Evolutionary conservation across 2,113 vertebrate genomes (phyloP), one percentile per base, ranked within the genome.

Genomic region (Heterotilapia buettikoferi): DNA sequence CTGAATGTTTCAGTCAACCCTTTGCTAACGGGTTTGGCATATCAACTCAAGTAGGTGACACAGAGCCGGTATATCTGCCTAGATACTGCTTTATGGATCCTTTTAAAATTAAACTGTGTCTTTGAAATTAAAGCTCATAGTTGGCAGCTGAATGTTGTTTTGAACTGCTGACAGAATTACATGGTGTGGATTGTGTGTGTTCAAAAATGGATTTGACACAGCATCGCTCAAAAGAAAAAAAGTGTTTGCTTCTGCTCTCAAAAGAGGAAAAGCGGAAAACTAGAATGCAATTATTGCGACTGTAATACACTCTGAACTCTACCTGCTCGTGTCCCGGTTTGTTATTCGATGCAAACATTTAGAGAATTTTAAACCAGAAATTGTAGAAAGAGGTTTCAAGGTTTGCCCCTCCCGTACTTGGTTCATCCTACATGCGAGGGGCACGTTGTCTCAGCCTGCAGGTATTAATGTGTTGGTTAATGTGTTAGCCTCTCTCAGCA

Each of bases 381-480:
- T 33, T 19, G 3, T 36, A 24, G 31, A 63, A 63, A 81, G 54
- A 50, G 7, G 12, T 56, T 82, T 85, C 33, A 14, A 45, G n/a
- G n/a, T 73, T 31, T 7, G 1, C 10, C 1, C 12, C 29, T 26
- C 59, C 82, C 50, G 3, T 73, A 21, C 73, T 19, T 78, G 52
- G 24, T 14, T 54, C 45, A 19, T 40, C 45, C 63, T 78, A 52
- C 91, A 33, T 84, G 33, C 7, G 26, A 18, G 8, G 47, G 59
- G 73, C 76, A 33, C 24, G 36, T 76, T 59, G 16, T 80, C 29
- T 71, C 79, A 3, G 80, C 86, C 86, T 19, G 36, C 59, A 83
- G 86, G 66, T 90, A 82, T 63, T 56, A 85, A 63, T 68, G 89
- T 68, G 82, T 90, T 71, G 54, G 57, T 33, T 50, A 61, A 59